These are phyloP conservation scores for Eupithecia exiguata DNA, from an alignment of 2,888 invertebrate genomes.

Conservation along the genomic window DNA sequence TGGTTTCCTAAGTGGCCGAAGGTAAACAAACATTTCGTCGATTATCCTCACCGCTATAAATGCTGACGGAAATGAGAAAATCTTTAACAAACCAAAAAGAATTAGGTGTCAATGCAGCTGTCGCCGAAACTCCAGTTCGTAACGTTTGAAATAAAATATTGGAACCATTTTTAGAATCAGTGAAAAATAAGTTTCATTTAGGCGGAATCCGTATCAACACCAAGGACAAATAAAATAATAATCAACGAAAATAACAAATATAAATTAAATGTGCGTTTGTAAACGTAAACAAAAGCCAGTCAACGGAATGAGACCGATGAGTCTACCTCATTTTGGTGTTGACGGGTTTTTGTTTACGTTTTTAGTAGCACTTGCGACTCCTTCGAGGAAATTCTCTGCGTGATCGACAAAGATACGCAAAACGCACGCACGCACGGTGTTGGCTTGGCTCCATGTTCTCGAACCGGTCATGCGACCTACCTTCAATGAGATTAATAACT, in stretches of 20 bases:
- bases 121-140: too few relatives aligned
- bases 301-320: background rate
- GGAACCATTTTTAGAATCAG: too few relatives aligned
- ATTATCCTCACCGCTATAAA: too few relatives aligned
- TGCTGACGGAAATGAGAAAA: too few relatives aligned
- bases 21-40: too few relatives aligned
- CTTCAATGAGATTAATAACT: background rate
- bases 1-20: too few relatives aligned
- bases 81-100: too few relatives aligned
- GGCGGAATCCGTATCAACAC: background rate
- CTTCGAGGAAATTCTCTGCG: background rate
- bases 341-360: background rate
- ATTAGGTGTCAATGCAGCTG: too few relatives aligned
- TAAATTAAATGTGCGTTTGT: background rate
- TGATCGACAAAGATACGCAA: slow-evolving; percentile 3
- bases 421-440: background rate
- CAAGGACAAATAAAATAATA: background rate
- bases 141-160: too few relatives aligned
- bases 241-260: background rate
- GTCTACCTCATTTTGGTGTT: background rate
- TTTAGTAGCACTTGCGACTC: background rate
- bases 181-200: too few relatives aligned
- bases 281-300: background rate
- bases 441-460: background rate
- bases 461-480: background rate